Percentiles rank a stretch among this genome's conserved stretches.
Conservation (phyloP, 2,888 invertebrate genomes). For the Scaptomyza parva region DNA sequence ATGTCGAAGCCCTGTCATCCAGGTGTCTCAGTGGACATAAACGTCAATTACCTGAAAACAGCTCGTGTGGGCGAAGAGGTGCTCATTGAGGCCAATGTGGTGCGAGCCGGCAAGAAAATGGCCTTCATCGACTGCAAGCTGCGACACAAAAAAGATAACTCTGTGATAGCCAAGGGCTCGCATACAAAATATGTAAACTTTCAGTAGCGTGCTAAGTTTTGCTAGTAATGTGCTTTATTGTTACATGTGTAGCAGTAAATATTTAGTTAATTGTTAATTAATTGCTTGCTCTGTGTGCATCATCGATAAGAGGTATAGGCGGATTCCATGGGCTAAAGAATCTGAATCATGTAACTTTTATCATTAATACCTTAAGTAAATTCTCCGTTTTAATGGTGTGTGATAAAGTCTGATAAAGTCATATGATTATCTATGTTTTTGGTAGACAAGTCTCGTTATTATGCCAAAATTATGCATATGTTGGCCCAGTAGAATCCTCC, state of each 20-base stretch:
- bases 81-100: slow-evolving; percentile 90
- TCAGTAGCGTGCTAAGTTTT: slow-evolving; percentile 38
- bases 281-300: slow-evolving; percentile 55
- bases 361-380: background rate
- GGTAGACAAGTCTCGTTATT: background rate
- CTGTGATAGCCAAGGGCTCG: slow-evolving; percentile 90
- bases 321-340: slow-evolving; percentile 14
- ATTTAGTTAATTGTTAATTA: slow-evolving; percentile 55
- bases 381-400: background rate
- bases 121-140: slow-evolving; percentile 94
- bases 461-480: background rate
- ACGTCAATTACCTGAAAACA: slow-evolving; percentile 91
- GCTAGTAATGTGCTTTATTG: slow-evolving; percentile 72
- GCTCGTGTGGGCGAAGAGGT: slow-evolving; percentile 92
- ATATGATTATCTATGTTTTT: background rate
- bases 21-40: slow-evolving; percentile 93
- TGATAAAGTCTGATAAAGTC: background rate
- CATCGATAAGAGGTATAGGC: slow-evolving; percentile 41
- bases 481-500: slow-evolving; percentile 25
- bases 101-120: slow-evolving; percentile 90
- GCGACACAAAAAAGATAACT: slow-evolving; percentile 89
- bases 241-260: slow-evolving; percentile 78
- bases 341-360: background rate
- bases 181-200: slow-evolving; percentile 91
- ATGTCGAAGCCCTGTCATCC: slow-evolving; percentile 88